Base-by-base conservation (phyloP, 92 coral and sea anemone genomes). In the Porites divaricata region DNA sequence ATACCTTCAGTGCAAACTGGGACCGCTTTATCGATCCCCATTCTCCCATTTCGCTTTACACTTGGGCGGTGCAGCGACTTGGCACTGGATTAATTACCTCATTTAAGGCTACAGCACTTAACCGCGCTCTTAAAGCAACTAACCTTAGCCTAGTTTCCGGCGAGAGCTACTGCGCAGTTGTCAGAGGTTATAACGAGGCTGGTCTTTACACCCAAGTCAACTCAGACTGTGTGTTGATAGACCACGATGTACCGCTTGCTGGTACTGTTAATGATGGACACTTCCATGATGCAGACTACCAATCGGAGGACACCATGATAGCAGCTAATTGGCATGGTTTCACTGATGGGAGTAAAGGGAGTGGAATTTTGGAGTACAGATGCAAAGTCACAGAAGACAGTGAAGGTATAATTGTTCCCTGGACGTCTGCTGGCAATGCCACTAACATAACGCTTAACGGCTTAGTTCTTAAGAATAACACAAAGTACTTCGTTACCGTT, bases 281-380 rank as follows among this genome's bases (percentile, higher is more conserved):
- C 59, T 64, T 89, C 10, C 84, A 74, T 69, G 98, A 96, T 62
- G 88, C 90, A 15, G 94, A 95, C 69, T 93, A 92, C 69, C 98
- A 96, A 75, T 93, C 98, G 52, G 86, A 80, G 45, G 87, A 84
- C 56, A 88, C 78, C 64, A 68, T 61, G 22, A 86, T 92, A 51
- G 83, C 90, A 65, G 96, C 95, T 41, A 93, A 95, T 83, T 95
- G 98, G 98, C 84, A 89, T 68, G 97, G 97, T 17, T 95, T 95
- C 62, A 79, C 56, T 50, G 98, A 96, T 74, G 99, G 98, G 2
- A 75, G 11, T 88, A 94, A 84, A 69, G 99, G 99, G 24, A 96
- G 99, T 85, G 99, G 99, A 20, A 87, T 96, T 54, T 89, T 84
- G 9, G 98, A 90, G 49, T 96, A 96, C 76, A 83, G 83, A 70